These are phyloP conservation scores for Heliothis subflexa DNA, from an alignment of 1,140 invertebrate genomes.

Conservation along the genomic window DNA sequence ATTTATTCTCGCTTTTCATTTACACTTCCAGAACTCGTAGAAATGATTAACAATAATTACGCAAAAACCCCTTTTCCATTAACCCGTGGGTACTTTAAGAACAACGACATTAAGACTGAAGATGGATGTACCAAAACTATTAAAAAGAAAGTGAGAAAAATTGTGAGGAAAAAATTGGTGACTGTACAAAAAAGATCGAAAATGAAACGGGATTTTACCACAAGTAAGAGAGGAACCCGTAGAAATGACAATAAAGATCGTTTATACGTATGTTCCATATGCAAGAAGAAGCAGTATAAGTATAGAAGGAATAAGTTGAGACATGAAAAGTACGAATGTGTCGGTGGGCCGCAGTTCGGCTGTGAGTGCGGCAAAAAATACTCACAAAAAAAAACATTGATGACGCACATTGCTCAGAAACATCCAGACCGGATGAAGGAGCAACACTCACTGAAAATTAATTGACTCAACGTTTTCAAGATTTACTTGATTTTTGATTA, in stretches of 20 bases:
- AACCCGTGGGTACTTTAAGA: slow-evolving; percentile 78
- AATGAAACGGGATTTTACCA: slow-evolving; percentile 48
- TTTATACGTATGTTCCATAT: slow-evolving; percentile 75
- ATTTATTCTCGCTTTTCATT: slow-evolving; percentile 79
- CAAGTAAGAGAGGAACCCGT: slow-evolving; percentile 34
- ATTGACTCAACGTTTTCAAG: slow-evolving; percentile 25
- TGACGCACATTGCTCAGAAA: slow-evolving; percentile 81
- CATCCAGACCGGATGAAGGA: slow-evolving; percentile 58
- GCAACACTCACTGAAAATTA: slow-evolving; percentile 28
- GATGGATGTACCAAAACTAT: slow-evolving; percentile 44
- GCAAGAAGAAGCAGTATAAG: slow-evolving; percentile 80
- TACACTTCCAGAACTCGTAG: slow-evolving; percentile 80
- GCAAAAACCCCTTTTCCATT: slow-evolving; percentile 79
- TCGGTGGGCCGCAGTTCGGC: slow-evolving; percentile 81
- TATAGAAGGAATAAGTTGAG: slow-evolving; percentile 79
- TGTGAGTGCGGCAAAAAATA: slow-evolving; percentile 82
- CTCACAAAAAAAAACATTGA: slow-evolving; percentile 84
- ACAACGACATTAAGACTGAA: slow-evolving; percentile 48
- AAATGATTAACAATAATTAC: slow-evolving; percentile 69
- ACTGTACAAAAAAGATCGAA: slow-evolving; percentile 58
- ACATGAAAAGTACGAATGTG: slow-evolving; percentile 84
- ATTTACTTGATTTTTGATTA: slow-evolving; percentile 38
- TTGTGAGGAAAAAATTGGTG: slow-evolving; percentile 56
- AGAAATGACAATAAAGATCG: slow-evolving; percentile 54
- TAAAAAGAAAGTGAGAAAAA: slow-evolving; percentile 53